Conservation (phyloP, 2,797 vertebrate species). For the Cryptoblepharus egeriae region DNA sequence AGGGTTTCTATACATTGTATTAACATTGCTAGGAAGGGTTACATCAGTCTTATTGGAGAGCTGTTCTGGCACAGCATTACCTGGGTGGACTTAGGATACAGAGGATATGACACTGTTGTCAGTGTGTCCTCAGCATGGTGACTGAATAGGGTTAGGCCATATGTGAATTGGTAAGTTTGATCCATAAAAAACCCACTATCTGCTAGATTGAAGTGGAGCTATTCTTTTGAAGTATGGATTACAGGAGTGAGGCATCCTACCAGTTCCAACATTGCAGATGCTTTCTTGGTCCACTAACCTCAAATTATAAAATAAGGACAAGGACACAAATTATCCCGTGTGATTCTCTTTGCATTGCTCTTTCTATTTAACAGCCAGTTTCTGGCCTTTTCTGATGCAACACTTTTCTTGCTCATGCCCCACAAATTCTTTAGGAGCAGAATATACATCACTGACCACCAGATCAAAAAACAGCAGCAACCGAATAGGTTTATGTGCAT, state of each 20-base stretch:
- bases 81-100: too few relatives aligned
- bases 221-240: neutral
- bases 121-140: too few relatives aligned
- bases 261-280: neutral
- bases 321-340: neutral
- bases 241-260: neutral
- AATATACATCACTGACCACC: neutral
- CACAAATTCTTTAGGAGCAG: neutral
- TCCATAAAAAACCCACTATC: neutral
- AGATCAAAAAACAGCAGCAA: rapidly evolving
- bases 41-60: too few relatives aligned
- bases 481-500: rapidly evolving
- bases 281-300: neutral
- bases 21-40: too few relatives aligned
- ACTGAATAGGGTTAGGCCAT: neutral
- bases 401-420: neutral
- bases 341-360: neutral
- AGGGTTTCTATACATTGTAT: too few relatives aligned
- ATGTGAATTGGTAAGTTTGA: neutral
- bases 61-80: too few relatives aligned
- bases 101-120: too few relatives aligned
- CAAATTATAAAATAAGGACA: neutral
- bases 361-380: neutral
- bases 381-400: neutral
- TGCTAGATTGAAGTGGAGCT: neutral